Evolutionary conservation across 1,140 invertebrate species (phyloP), one percentile per base, ranked within the genome.

Genomic region (Microplitis mediator): DNA sequence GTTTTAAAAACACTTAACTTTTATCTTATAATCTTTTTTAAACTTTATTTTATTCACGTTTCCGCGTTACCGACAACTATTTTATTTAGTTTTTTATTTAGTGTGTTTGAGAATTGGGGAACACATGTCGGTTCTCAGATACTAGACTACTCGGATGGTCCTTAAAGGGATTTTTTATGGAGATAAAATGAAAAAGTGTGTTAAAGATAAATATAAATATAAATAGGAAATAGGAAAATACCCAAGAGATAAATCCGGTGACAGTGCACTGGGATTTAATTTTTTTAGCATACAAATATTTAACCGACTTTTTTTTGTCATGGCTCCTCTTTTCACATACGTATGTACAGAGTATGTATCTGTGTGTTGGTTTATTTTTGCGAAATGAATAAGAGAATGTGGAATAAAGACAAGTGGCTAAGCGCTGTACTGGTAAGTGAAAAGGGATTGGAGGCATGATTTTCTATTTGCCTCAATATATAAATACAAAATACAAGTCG

Each of bases 111-210:
- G 56, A 31, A 58, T 58, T 58, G 31, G 56, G 16, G 14, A 31
- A 31, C 56, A 58, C 56, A 31, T 58, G 56, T 58, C 23, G 23
- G 56, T 58, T 58, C 56, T 31, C 56, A 58, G 56, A n/a, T 58
- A 58, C 56, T 54, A 54, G 39, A 45, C 39, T 45, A 45, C 39
- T 54, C 23, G 14, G 16, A 58, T 58, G 31, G 56, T 58, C 56
- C 56, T 58, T 58, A 16, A 32, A 58, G 56, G 56, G 56, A 58
- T 58, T 58, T 45, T 58, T 58, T 58, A 58, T 58, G 56, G 9
- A 58, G 56, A 58, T 58, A 31, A 58, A 58, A 58, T 58, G 56
- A 32, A 58, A 58, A 58, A 58, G 56, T 58, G 51, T 54, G 51
- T 54, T n/a, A 4, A 54, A 54, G 51, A 23, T 54, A 14, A n/a